A percentile compares a stretch with the other conserved stretches of the same genome.
These are phyloP conservation scores for Felis catus DNA, from an alignment of 2,113 vertebrate species.

Conservation along the genomic window DNA sequence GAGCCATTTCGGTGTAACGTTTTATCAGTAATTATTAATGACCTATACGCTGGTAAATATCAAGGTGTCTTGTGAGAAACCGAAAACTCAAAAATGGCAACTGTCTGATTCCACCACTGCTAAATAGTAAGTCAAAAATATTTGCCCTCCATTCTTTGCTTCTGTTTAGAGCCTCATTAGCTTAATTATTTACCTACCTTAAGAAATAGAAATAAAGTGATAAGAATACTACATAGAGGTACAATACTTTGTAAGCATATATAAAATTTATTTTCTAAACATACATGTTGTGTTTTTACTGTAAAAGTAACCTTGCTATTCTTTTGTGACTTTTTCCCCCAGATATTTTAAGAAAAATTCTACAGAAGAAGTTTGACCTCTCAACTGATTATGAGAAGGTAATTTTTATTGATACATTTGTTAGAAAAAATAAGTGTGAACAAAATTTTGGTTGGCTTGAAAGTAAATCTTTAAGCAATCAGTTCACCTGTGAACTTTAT, in stretches of 20 bases:
- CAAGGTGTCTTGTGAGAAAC: background rate
- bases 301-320: slow-evolving; percentile 40
- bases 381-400: slow-evolving; percentile 93
- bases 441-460: background rate
- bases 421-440: background rate
- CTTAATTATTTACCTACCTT: background rate
- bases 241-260: background rate
- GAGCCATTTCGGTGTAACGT: background rate
- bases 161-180: background rate
- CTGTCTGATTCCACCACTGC: background rate
- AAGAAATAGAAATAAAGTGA: background rate
- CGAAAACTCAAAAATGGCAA: background rate
- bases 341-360: slow-evolving; percentile 92
- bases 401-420: slow-evolving; percentile 74
- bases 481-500: background rate
- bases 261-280: background rate
- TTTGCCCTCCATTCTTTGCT: background rate
- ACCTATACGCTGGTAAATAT: background rate
- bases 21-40: background rate
- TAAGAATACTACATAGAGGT: background rate
- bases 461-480: background rate
- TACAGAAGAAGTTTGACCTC: slow-evolving; percentile 89
- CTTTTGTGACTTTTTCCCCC: slow-evolving; percentile 68
- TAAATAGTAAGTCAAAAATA: background rate
- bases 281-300: slow-evolving; percentile 8